Base-by-base conservation (phyloP, 1,140 invertebrate species). In the Cydia amplana region DNA sequence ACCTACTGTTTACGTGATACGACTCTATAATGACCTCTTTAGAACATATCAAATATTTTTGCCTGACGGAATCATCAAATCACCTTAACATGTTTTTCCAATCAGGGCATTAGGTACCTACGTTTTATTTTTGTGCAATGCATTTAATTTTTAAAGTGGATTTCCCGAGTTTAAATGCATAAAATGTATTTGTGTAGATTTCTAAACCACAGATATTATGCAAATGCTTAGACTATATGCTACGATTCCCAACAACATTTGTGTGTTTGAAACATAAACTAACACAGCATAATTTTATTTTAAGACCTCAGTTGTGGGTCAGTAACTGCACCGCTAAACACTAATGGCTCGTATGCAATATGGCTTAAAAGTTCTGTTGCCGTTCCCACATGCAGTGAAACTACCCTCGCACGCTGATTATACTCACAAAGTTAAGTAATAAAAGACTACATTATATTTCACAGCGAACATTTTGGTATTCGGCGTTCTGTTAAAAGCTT, bases 361-460 rank as follows among this genome's bases (percentile, higher is more conserved):
- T 67, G 12, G 28, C 23, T 36, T 67, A 67, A 67, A 65, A 67
- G 25, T 67, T 67, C 16, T 32, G 64, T 36, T 16, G 64, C 64
- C 28, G 28, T n/a, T 64, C 14, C 25, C 4, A 16, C 28, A n/a
- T n/a, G n/a, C n/a, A 1, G 4, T 28, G 20, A 23, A 67, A 67
- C 63, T 32, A 32, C 2, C 10, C 63, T 65, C 28, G 14, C 28
- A 36, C 28, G 4, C 64, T 67, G 64, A 32, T 67, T 67, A 67
- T 67, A 36, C 64, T 36, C 64, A 23, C 55, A 36, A 67, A 67
- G 64, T 67, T 67, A 67, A 32, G 12, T 36, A 28, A 67, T 67
- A 67, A 67, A 67, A 67, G 64, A 67, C 64, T n/a, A 36, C 64
- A 32, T 67, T 67, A 67, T 36, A 67, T 67, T 67, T 28, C 64